Conservation (phyloP, 2,797 vertebrate genomes). For the Brotogeris chrysoptera region DNA sequence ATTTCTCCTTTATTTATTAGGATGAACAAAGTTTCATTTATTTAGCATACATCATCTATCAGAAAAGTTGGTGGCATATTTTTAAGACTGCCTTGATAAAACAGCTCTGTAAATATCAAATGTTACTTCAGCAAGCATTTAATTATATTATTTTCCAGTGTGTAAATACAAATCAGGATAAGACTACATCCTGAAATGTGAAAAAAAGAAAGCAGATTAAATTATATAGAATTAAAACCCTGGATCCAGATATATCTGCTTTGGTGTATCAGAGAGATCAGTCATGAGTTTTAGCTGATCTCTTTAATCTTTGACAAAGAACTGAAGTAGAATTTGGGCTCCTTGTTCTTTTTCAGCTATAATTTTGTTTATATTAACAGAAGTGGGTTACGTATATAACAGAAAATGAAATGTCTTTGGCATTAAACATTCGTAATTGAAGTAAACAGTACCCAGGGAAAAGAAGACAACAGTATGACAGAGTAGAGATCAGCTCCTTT, state of each 20-base stretch:
- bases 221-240: not conserved
- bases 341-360: not conserved
- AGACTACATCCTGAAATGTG: not conserved
- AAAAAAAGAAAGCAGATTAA: not conserved
- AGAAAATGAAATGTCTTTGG: not conserved
- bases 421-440: not conserved
- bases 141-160: not conserved
- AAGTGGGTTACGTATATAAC: not conserved
- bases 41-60: not conserved
- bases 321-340: not conserved
- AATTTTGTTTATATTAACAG: not conserved
- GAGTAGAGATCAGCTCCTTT: not conserved
- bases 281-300: not conserved
- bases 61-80: not conserved
- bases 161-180: not conserved
- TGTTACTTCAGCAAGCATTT: not conserved
- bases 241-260: not conserved
- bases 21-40: not conserved
- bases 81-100: not conserved
- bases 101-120: not conserved
- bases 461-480: not conserved
- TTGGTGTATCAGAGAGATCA: not conserved
- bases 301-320: slow-evolving; percentile 1
- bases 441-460: not conserved
- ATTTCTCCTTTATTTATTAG: not conserved